Evolutionary conservation across 2,888 invertebrate species (phyloP), one percentile per base, ranked within the genome.

Genomic region (Macrosiphum euphorbiae): DNA sequence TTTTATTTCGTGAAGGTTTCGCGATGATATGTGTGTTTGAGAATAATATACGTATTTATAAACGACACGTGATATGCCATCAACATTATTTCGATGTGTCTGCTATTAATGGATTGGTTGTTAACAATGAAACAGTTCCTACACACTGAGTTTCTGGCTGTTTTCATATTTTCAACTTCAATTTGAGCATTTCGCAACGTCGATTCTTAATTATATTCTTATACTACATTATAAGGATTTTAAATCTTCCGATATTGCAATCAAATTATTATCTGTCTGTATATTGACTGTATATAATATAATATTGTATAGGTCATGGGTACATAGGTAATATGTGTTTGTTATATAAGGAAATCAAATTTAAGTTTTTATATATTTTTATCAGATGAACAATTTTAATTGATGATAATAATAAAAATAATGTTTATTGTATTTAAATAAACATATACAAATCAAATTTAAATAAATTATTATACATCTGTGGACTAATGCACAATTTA

Each of bases 1-100:
- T 47, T 86, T 26, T 91, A 86, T 85, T 52, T 47, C 20, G 11
- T 55, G 85, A 91, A 91, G 47, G 86, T 91, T 91, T 91, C 85
- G 13, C 55, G 44, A 86, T 91, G 89, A 90, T 90, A 61, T 58
- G 86, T 91, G 8, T 16, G 44, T 91, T 91, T 44, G n/a, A 58
- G 28, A 55, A 91, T 84, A 90, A 24, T 47, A n/a, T 55, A 52
- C 4, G 85, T 28, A 28, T 86, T 86, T 47, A 41, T 85, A 44
- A 86, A 86, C 47, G 85, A 47, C 85, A 86, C 85, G 85, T 86
- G 85, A 86, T 86, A 86, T 47, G 44, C 13, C 85, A 47, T 47
- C n/a, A 67, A 67, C 67, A 67, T 67, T 67, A 35, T 35, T 67
- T 35, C 35, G 67, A 67, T 35, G 5, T 7, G 16, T 16, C 67